phyloP scores from a whole-genome alignment of 2,113 vertebrate genomes.

The Erythrocebus patas region DNA sequence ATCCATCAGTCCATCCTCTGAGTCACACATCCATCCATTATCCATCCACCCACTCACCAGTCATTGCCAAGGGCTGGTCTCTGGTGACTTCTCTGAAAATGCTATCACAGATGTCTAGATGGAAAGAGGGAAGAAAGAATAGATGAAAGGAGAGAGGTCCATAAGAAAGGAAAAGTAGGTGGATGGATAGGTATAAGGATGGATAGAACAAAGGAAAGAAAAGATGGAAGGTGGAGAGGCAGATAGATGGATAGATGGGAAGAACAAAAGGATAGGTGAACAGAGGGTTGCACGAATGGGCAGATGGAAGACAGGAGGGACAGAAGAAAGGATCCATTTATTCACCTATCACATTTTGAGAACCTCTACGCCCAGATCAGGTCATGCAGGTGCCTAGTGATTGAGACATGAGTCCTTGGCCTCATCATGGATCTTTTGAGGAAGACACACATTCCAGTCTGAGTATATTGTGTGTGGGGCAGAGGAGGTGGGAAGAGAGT shows the following conservation, averaged over 20 bases:
- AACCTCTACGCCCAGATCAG: background rate
- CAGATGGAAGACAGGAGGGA: background rate
- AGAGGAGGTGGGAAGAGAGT: background rate
- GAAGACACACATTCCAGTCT: background rate
- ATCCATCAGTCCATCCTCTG: background rate
- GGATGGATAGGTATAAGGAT: no score
- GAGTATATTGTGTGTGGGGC: background rate
- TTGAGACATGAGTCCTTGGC: background rate
- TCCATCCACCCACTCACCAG: background rate
- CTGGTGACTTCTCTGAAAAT: background rate
- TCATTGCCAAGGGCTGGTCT: background rate
- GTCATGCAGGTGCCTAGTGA: background rate
- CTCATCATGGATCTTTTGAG: background rate
- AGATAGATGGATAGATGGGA: background rate
- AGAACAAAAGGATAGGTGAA: background rate
- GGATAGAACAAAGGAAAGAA: background rate
- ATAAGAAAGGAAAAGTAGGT: background rate
- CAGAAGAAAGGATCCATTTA: background rate
- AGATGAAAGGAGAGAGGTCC: background rate
- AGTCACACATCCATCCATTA: background rate
- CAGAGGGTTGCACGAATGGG: no score
- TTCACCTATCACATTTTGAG: background rate
- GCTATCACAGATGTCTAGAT: no score
- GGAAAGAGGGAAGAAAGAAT: background rate
- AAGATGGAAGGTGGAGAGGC: background rate